Percentiles rank a stretch among this genome's conserved stretches.
phyloP scores from a whole-genome alignment of 2,888 invertebrate genomes.

The Eupithecia dodoneata region DNA sequence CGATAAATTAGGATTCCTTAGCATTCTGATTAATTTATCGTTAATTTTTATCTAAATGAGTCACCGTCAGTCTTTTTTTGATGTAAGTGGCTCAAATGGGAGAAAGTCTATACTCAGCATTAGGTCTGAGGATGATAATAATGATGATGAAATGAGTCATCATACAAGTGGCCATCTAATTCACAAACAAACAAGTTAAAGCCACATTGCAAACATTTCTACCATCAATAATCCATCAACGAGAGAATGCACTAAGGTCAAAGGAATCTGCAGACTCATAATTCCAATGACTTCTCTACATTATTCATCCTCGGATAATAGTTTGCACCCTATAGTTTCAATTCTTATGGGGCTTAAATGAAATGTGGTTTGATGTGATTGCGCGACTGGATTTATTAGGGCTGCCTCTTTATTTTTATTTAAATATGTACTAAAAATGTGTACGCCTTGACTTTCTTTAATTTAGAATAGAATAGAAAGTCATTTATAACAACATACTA shows the following conservation, averaged over 20 bases:
- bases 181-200: conserved; percentile 24
- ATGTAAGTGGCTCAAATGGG: not conserved
- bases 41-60: not conserved
- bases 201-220: conserved; percentile 33
- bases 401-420: conserved; percentile 10
- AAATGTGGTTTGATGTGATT: conserved; percentile 50
- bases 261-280: conserved; percentile 80
- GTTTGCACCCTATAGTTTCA: conserved; percentile 80
- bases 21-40: not conserved
- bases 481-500: too few relatives aligned
- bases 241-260: conserved; percentile 53
- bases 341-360: conserved; percentile 50
- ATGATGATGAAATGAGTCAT: not conserved
- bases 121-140: not conserved
- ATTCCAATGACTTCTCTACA: conserved; percentile 74
- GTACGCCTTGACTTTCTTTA: not conserved
- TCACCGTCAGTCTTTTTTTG: not conserved
- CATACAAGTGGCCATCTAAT: not conserved
- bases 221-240: conserved; percentile 44
- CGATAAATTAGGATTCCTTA: not conserved
- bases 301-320: conserved; percentile 81
- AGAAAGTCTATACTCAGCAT: too few relatives aligned
- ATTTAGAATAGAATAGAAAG: too few relatives aligned
- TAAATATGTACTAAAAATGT: not conserved
- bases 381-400: conserved; percentile 26